Conservation (phyloP, 2,797 vertebrate genomes). For the Ctenopoma kingsleyae region DNA sequence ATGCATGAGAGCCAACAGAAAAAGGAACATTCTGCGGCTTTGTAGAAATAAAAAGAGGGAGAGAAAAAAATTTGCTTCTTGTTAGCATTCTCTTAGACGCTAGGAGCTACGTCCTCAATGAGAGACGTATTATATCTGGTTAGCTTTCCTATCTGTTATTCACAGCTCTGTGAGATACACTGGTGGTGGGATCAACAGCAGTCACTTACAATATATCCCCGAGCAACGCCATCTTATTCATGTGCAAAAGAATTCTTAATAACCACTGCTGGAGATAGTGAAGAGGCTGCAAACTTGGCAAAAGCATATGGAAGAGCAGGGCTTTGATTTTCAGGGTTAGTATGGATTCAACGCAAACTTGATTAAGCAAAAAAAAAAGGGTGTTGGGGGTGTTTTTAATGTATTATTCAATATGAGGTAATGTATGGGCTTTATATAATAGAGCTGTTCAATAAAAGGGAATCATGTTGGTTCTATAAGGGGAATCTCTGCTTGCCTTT, state of each 20-base stretch:
- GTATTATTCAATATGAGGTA: slow-evolving; percentile 69
- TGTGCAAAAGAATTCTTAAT: slow-evolving; percentile 73
- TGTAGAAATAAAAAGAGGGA: slow-evolving; percentile 63
- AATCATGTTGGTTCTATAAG: slow-evolving; percentile 62
- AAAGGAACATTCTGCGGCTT: slow-evolving; percentile 74
- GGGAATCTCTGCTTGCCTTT: slow-evolving; percentile 6
- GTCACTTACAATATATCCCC: slow-evolving; percentile 76
- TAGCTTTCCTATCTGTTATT: slow-evolving; percentile 83
- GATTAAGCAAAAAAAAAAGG: slow-evolving; percentile 39
- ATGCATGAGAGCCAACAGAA: slow-evolving; percentile 80
- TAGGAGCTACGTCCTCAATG: slow-evolving; percentile 71
- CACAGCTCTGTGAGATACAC: slow-evolving; percentile 75
- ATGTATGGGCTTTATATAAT: slow-evolving; percentile 40
- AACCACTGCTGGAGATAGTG: slow-evolving; percentile 55
- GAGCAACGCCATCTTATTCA: slow-evolving; percentile 65
- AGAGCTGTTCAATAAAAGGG: slow-evolving; percentile 59
- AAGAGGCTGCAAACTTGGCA: slow-evolving; percentile 73
- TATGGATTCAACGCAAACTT: slow-evolving; percentile 58
- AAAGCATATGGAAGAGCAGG: slow-evolving; percentile 52
- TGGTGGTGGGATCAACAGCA: slow-evolving; percentile 81
- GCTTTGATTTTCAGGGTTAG: slow-evolving; percentile 66
- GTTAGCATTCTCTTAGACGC: slow-evolving; percentile 73
- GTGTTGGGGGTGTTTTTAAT: slow-evolving; percentile 31
- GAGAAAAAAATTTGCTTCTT: slow-evolving; percentile 41
- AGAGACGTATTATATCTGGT: slow-evolving; percentile 75